phyloP scores from a whole-genome alignment of 2,797 vertebrate genomes.

The Sciaenops ocellatus region DNA sequence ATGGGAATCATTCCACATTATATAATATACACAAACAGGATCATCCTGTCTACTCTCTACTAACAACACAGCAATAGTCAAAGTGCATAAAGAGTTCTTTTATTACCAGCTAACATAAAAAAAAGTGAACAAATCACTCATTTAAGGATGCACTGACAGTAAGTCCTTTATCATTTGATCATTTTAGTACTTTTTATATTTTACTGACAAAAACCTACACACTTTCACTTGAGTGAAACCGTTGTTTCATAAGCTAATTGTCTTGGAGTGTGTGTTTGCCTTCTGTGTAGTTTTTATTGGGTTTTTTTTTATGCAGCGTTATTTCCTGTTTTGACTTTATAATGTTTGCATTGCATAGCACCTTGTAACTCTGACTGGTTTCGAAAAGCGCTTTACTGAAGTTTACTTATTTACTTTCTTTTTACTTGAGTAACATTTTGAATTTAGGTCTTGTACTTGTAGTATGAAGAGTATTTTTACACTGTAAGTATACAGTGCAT shows the following conservation, averaged over 20 bases:
- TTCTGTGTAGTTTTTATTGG: no score
- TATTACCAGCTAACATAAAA: neutral
- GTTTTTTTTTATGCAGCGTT: no score
- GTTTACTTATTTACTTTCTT: neutral
- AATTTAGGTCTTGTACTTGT: neutral
- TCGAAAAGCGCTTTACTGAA: no score
- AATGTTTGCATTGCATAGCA: no score
- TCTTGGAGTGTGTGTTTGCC: no score
- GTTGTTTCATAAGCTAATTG: no score
- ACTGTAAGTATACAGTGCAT: no score
- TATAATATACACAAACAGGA: slow-evolving; percentile 52
- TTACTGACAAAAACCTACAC: neutral
- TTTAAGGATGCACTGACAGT: neutral
- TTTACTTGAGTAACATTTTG: neutral
- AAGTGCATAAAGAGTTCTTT: slow-evolving; percentile 2
- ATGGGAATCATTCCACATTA: slow-evolving; percentile 51
- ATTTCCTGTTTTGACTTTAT: no score
- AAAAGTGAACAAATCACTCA: neutral
- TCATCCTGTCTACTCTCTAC: slow-evolving; percentile 28
- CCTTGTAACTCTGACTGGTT: no score
- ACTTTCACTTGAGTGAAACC: no score
- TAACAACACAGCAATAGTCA: slow-evolving; percentile 17
- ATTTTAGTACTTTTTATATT: neutral
- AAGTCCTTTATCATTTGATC: neutral
- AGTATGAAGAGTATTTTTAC: no score